Evolutionary conservation across 2,113 vertebrate species (phyloP).

Genomic region (Eclectus roratus): DNA sequence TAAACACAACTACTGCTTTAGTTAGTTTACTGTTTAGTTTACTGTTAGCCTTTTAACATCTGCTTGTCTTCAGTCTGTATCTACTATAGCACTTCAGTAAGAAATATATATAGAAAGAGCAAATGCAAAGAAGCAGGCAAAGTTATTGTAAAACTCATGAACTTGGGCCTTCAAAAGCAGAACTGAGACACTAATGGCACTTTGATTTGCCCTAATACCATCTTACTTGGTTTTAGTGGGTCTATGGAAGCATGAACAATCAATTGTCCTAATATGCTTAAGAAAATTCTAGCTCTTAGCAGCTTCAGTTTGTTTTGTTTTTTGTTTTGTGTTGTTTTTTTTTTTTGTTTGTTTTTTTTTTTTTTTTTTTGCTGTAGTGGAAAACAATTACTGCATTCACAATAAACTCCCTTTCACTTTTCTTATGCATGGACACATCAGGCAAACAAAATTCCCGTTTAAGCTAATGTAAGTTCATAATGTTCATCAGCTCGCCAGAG

Average conservation of each 20-base stretch:
- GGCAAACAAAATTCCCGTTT: not conserved
- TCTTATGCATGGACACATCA: not conserved
- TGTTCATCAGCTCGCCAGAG: not conserved
- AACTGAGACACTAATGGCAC: not conserved
- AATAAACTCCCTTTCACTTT: not conserved
- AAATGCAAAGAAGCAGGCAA: not conserved
- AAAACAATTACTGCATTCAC: not conserved
- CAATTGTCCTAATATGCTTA: not conserved
- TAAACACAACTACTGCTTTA: not conserved
- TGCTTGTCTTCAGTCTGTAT: not conserved
- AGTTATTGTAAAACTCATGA: not conserved
- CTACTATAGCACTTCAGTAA: not conserved
- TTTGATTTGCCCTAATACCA: not conserved
- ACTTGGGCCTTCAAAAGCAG: not conserved
- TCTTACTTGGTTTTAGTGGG: not conserved
- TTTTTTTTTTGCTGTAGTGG: not conserved
- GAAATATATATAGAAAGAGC: not conserved
- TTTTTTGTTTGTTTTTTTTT: not conserved
- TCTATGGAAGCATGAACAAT: not conserved
- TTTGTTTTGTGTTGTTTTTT: too few species aligned
- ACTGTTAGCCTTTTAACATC: not conserved
- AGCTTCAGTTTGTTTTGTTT: not conserved
- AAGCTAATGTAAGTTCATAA: not conserved
- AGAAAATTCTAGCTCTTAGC: not conserved
- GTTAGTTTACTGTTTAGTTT: not conserved